phyloP scores from a whole-genome alignment of 2,113 vertebrate genomes.

The Hypanus sabinus region DNA sequence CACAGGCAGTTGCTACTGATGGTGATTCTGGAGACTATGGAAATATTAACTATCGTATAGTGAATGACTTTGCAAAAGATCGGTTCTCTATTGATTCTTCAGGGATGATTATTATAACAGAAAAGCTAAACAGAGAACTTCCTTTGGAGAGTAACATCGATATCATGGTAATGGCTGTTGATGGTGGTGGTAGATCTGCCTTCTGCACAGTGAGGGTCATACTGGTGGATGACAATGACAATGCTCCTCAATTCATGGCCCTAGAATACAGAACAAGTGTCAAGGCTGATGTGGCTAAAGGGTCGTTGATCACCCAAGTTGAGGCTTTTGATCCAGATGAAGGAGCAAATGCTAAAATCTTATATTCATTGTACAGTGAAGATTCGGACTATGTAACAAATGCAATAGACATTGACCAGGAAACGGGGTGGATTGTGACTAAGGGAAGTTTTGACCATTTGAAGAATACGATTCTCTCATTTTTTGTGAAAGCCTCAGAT shows the following conservation, averaged over 20 bases:
- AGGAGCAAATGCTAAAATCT: slow-evolving; percentile 77
- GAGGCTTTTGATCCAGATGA: slow-evolving; percentile 83
- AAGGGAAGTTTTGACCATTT: slow-evolving; percentile 82
- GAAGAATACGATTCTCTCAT: slow-evolving; percentile 81
- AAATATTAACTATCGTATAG: slow-evolving; percentile 72
- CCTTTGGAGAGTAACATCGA: slow-evolving; percentile 65
- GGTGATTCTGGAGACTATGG: slow-evolving; percentile 77
- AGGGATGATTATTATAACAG: slow-evolving; percentile 77
- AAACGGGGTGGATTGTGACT: slow-evolving; percentile 95
- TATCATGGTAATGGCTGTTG: slow-evolving; percentile 73
- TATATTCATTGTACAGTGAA: slow-evolving; percentile 88
- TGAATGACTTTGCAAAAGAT: slow-evolving; percentile 81
- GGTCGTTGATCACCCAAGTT: slow-evolving; percentile 82
- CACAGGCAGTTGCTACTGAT: slow-evolving; percentile 77
- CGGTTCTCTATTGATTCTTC: slow-evolving; percentile 75
- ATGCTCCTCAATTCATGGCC: slow-evolving; percentile 70
- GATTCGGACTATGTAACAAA: slow-evolving; percentile 76
- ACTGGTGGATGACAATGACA: slow-evolving; percentile 90
- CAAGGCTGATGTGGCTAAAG: slow-evolving; percentile 75
- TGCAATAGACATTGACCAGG: slow-evolving; percentile 87
- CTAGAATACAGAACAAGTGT: slow-evolving; percentile 84
- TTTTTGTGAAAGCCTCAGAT: slow-evolving; percentile 94
- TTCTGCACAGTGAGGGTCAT: slow-evolving; percentile 80
- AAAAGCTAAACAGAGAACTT: slow-evolving; percentile 82
- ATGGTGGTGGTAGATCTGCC: slow-evolving; percentile 74